Base-by-base conservation (phyloP, 30 jellyfish, hydroid and myxozoan genomes). In the Chironex yamaguchii region DNA sequence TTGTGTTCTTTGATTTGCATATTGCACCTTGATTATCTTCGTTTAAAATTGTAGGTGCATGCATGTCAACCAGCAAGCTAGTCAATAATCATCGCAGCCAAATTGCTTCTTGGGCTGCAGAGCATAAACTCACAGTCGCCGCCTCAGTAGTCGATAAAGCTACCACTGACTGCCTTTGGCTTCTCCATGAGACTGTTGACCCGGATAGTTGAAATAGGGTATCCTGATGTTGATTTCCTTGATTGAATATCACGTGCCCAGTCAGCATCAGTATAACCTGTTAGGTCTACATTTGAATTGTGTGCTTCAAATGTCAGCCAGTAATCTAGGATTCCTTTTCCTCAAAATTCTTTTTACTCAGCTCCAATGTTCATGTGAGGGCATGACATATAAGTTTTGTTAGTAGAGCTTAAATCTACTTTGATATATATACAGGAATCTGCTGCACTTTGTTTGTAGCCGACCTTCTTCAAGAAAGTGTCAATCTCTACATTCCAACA, bases 61-160 rank as follows among this genome's bases (percentile, higher is more conserved):
- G 34, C 26, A 50, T 76, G 64, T 76, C 14, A 34, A 76, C 3
- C 1, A 24, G 64, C 3, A 76, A 2, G 42, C 88, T 53, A 25
- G 28, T 54, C 1, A 79, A 26, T 32, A 53, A 36, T 6, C 29
- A 25, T 3, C 69, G 22, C 2, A 62, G 34, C 86, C 74, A 64
- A 1, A 66, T 81, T 2, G 76, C 62, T 29, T 83, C 88, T 52
- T 68, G 93, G 0, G 88, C 67, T 68, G 81, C 88, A 1, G 25
- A 28, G 1, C 34, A 0, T 23, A 70, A 24, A 26, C 89, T 82
- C 52, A 84, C 79, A 69, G 54, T 70, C 63, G 71, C 94, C 1
- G 94, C 94, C 32, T 84, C 94, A 3, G 94, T 84, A 20, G 88
- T 28, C 34, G 94, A 84, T 34, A 84, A 62, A 12, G 94, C 94